Evolutionary conservation across 2,113 vertebrate species (phyloP).

Genomic region (Andinoacara biseriatus): DNA sequence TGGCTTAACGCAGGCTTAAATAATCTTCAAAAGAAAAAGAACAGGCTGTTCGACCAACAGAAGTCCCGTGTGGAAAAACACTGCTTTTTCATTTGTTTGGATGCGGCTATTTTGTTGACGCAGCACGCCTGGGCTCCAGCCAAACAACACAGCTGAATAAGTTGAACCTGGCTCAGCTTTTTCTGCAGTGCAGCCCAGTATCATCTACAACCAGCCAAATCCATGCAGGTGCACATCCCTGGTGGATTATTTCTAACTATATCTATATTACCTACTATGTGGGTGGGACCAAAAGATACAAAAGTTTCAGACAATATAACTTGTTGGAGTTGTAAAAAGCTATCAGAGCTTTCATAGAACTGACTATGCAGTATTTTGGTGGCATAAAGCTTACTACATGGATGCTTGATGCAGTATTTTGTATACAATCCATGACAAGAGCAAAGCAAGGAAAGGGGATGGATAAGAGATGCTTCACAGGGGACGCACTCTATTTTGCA

Average conservation of each 20-base stretch:
- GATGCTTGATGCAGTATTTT: background rate
- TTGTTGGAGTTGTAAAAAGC: background rate
- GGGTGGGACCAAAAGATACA: background rate
- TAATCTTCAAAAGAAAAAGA: background rate
- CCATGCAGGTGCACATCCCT: background rate
- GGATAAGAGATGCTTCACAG: background rate
- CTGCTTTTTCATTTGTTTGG: background rate
- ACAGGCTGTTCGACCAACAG: background rate
- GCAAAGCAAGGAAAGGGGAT: background rate
- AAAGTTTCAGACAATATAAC: background rate
- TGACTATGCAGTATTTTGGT: background rate
- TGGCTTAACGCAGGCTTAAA: background rate
- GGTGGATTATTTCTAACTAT: background rate
- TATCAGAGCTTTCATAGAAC: background rate
- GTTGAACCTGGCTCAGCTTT: conserved; percentile 3
- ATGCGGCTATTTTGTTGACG: background rate
- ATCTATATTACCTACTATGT: background rate
- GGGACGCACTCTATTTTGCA: background rate
- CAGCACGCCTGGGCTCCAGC: background rate
- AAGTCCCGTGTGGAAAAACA: background rate
- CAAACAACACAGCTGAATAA: conserved; percentile 1
- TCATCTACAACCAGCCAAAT: background rate
- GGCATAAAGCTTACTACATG: background rate
- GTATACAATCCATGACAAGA: background rate
- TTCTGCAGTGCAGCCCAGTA: background rate